phyloP scores from a whole-genome alignment of 1,140 invertebrate species.

The Cherax destructor region DNA sequence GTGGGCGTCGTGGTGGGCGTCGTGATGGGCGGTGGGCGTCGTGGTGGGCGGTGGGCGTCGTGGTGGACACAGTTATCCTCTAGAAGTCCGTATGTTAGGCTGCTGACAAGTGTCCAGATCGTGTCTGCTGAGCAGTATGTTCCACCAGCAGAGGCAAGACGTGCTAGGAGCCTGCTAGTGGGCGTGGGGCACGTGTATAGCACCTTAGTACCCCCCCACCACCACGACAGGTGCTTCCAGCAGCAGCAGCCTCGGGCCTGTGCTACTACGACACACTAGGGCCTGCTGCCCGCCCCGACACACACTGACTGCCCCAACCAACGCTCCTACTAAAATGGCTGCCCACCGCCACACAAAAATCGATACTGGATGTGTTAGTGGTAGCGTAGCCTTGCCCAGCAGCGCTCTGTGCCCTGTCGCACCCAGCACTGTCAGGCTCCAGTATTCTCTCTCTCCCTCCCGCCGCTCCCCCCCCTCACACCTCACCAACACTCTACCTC shows the following conservation, averaged over 20 bases:
- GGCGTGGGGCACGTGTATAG: not conserved
- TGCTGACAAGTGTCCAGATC: no score
- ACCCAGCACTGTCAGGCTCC: not conserved
- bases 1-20: no score
- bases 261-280: not conserved
- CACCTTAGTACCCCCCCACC: no score
- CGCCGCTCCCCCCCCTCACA: constrained; percentile 2
- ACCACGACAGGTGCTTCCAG: not conserved
- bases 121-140: no score
- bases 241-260: not conserved
- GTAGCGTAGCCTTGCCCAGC: not conserved
- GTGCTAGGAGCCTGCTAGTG: not conserved
- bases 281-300: not conserved
- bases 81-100: no score
- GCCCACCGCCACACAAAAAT: not conserved
- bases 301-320: not conserved
- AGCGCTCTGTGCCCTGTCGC: not conserved
- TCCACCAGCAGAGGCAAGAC: no score
- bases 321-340: not conserved
- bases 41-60: no score
- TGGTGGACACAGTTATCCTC: no score
- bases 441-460: not conserved
- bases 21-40: no score
- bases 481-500: not conserved
- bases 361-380: not conserved